Evolutionary conservation across 2,888 invertebrate genomes (phyloP).

Genomic region (Eucera pruinosa): DNA sequence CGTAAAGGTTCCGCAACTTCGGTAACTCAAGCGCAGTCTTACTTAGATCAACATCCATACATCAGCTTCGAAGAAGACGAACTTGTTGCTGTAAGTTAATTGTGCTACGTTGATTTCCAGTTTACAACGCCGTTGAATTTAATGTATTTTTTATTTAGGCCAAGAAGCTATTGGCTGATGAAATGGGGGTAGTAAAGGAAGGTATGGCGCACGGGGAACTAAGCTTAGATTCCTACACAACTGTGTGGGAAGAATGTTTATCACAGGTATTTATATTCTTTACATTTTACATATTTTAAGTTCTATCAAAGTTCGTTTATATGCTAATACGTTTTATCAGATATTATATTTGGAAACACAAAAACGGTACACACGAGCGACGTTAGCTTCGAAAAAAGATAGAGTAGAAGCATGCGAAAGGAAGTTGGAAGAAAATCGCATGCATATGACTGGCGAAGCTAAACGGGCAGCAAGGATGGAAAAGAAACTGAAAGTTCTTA

Average conservation of each 20-base stretch:
- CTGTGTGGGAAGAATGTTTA: slow-evolving; percentile 99
- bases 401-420: slow-evolving; percentile 97
- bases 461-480: slow-evolving; percentile 99
- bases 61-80: slow-evolving; percentile 89
- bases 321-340: slow-evolving; percentile 81
- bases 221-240: slow-evolving; percentile 94
- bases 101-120: background rate
- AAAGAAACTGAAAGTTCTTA: slow-evolving; percentile 97
- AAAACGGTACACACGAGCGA: slow-evolving; percentile 96
- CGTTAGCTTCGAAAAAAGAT: slow-evolving; percentile 98
- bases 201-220: slow-evolving; percentile 99
- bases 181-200: slow-evolving; percentile 95
- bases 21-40: slow-evolving; percentile 89
- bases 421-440: slow-evolving; percentile 95
- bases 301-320: too few species aligned
- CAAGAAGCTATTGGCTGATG: slow-evolving; percentile 88
- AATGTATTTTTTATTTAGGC: slow-evolving; percentile 84
- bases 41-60: slow-evolving; percentile 95
- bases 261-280: slow-evolving; percentile 88
- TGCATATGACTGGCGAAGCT: slow-evolving; percentile 98
- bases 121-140: background rate
- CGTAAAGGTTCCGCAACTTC: slow-evolving; percentile 86
- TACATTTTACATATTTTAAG: too few species aligned
- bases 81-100: slow-evolving; percentile 84
- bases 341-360: slow-evolving; percentile 96